Evolutionary conservation across 2,113 vertebrate species (phyloP), one percentile per base, ranked within the genome.

Genomic region (Copsychus sechellarum): DNA sequence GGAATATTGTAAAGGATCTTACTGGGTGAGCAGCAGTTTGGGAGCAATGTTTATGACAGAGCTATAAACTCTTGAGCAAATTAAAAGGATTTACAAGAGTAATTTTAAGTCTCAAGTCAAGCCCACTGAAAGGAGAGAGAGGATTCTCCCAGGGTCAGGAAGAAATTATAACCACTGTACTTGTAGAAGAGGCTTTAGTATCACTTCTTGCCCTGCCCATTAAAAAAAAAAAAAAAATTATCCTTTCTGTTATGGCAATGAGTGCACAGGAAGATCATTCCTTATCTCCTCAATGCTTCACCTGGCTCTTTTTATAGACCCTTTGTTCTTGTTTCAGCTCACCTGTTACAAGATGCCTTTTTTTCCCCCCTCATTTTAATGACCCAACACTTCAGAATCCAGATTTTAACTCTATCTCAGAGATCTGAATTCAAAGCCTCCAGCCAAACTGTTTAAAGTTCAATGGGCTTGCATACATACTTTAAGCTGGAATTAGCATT

Each of bases 291-390:
- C 96, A 92, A 90, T 95, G 96, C 96, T 97, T 97, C 97, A 97
- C 96, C 97, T 97, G 97, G 86, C 74, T 88, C 93, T 92, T 95
- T 98, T 98, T 98, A 98, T 97, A 92, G 97, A 74, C 77, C 90
- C 98, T 98, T 98, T 98, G 98, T 98, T 98, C 98, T 98, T 95
- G 92, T 92, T 97, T 98, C 97, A 97, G 97, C 94, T 95, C 95
- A 97, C 97, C 95, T 97, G 88, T 95, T 81, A 97, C 95, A 96
- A 96, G 85, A 97, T 67, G 86, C 74, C 42, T 74, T 51, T 51
- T 51, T 42, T 60, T 25, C 3, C 22, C 60, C 66, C 31, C 24
- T 72, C 29, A 45, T 95, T 95, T 94, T 96, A 88, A 73, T 96
- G 94, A 94, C 73, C 96, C 88, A 92, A 93, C 57, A 56, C 61